Conservation (phyloP, 2,113 vertebrate genomes). For the Notechis scutatus region DNA sequence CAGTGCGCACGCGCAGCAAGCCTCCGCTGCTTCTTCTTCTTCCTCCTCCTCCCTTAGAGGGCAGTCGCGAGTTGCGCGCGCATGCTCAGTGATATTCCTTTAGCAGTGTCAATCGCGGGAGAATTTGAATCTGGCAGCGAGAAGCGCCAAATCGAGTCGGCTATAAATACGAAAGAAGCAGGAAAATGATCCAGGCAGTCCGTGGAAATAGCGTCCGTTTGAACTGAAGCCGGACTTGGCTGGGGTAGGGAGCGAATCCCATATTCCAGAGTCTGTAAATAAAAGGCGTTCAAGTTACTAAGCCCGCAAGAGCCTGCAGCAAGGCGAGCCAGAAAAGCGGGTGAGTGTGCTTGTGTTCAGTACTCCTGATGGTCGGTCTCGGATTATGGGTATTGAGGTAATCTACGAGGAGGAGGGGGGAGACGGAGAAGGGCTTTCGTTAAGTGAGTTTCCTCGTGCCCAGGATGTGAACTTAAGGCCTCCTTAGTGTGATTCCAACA, state of each 20-base stretch:
- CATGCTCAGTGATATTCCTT: background rate
- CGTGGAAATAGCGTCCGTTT: no score
- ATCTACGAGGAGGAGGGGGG: background rate
- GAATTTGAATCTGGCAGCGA: slow-evolving; percentile 59
- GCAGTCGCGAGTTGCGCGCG: background rate
- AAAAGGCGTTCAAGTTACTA: background rate
- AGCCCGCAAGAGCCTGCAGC: background rate
- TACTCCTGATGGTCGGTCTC: background rate
- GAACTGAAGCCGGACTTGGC: background rate
- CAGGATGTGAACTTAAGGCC: no score
- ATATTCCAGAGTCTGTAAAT: no score
- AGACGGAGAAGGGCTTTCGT: background rate
- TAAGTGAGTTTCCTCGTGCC: background rate
- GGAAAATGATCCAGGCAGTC: background rate
- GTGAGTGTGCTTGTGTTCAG: background rate
- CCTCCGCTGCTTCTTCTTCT: no score
- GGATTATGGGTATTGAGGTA: background rate
- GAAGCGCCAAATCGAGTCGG: background rate
- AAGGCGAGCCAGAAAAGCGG: background rate
- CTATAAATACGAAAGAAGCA: background rate
- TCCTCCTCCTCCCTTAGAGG: no score
- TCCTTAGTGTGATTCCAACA: no score
- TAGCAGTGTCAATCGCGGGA: slow-evolving; percentile 44
- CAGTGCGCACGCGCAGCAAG: background rate
- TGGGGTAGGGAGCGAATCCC: background rate